These are phyloP conservation scores for Paratrypauchen microcephalus DNA, from an alignment of 2,797 vertebrate species.

Conservation along the genomic window DNA sequence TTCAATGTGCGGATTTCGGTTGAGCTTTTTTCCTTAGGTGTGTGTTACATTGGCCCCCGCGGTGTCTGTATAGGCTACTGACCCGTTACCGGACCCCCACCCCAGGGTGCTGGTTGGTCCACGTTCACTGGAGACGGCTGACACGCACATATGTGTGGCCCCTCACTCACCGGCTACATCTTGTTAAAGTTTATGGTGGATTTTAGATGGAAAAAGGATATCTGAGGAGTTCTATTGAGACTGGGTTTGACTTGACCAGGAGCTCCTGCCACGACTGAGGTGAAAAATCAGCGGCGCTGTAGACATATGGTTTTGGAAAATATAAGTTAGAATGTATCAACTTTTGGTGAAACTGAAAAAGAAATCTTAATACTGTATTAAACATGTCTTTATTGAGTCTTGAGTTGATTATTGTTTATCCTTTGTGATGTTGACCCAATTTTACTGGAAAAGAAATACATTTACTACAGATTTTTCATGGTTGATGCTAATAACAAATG, in stretches of 20 bases:
- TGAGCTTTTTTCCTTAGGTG: slow-evolving; percentile 57
- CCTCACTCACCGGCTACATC: slow-evolving; percentile 39
- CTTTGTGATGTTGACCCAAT: neutral
- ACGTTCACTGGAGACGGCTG: slow-evolving; percentile 13
- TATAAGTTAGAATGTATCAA: neutral
- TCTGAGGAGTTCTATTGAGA: slow-evolving; percentile 54
- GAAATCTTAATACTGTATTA: neutral
- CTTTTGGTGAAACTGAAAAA: neutral
- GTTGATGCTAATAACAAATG: no score
- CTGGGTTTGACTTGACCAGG: slow-evolving; percentile 23
- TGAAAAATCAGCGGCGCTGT: neutral
- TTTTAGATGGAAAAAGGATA: slow-evolving; percentile 56
- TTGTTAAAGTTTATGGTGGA: slow-evolving; percentile 56
- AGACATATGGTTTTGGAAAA: neutral
- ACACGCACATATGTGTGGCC: slow-evolving; percentile 37
- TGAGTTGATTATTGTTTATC: neutral
- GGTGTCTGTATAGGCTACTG: slow-evolving; percentile 62
- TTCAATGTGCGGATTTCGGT: slow-evolving; percentile 46
- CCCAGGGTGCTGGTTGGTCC: slow-evolving; percentile 26
- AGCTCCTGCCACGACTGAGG: neutral
- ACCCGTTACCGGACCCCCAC: slow-evolving; percentile 58
- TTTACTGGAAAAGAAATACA: neutral
- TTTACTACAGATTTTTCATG: neutral
- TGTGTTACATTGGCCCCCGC: slow-evolving; percentile 70
- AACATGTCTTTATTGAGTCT: no score